Conservation (phyloP, 2,888 invertebrate genomes). For the Caenorhabditis drosophilae region DNA sequence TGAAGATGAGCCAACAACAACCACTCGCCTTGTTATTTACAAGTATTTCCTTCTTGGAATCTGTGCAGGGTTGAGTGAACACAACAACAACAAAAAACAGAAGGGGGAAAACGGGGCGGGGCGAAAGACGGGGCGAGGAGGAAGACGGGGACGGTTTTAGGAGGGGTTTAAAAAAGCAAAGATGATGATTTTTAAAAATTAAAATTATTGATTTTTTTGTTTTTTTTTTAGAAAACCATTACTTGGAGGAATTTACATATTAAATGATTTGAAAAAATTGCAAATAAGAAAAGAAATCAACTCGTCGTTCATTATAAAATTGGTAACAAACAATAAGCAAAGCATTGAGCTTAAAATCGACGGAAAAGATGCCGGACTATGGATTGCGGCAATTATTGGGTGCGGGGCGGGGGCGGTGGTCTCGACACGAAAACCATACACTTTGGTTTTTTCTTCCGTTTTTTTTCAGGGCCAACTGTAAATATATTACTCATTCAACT, state of each 20-base stretch:
- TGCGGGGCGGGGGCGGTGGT: no score
- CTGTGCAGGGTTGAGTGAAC: conserved; percentile 1
- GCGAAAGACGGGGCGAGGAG: no score
- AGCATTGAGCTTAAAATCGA: not conserved
- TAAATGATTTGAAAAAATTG: not conserved
- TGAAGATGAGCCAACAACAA: not conserved
- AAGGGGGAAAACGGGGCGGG: no score
- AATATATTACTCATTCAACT: not conserved
- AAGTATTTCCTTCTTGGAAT: conserved; percentile 5
- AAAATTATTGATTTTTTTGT: not conserved
- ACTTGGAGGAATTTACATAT: not conserved
- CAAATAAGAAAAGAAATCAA: not conserved
- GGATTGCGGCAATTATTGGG: not conserved
- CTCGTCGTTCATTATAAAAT: not conserved
- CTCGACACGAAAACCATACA: no score
- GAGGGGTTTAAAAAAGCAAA: no score
- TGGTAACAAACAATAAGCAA: not conserved
- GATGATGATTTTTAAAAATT: no score
- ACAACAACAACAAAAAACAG: no score
- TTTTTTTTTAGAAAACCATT: not conserved
- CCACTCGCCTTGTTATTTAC: not conserved
- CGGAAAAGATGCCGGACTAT: not conserved
- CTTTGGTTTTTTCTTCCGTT: no score
- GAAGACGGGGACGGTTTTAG: no score
- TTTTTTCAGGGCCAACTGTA: not conserved